Base-by-base conservation (phyloP, 2,888 invertebrate genomes). In the Ophioninae sp. region DNA sequence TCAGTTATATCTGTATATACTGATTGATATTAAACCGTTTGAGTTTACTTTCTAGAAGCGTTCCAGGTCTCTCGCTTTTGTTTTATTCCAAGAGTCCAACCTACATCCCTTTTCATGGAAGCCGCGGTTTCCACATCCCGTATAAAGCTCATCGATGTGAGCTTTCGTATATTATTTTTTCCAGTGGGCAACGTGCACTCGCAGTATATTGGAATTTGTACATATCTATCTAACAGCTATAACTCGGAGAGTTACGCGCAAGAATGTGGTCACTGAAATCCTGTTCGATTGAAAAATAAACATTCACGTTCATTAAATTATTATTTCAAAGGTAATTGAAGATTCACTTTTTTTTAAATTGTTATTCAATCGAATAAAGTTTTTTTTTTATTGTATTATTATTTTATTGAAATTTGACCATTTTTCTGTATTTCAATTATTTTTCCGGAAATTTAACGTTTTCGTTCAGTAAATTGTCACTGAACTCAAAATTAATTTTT, bases 111-210 rank as follows among this genome's bases (percentile, higher is more conserved):
- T 7, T 10, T 41, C 21, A 50, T 57, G 13, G 44, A 50, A 56
- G 37, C 44, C 62, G 21, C 20, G 17, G 13, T 20, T 39, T 68
- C 21, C 59, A 68, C 39, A 39, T n/a, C 20, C 39, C 67, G 7
- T 21, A 30, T 30, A 30, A 30, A 30, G 64, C 57, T 56, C 61
- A 61, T 77, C 81, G 50, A 62, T 41, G 20, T 76, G 75, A 68
- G 65, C 62, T 7, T 23, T 21, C 72, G 77, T 78, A 72, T 72
- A 77, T 79, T 82, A 82, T 78, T 82, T 82, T 82, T 74, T 74
- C 69, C 69, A 74, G 64, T 69, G 41, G 68, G 50, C 41, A 59
- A n/a, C 56, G 70, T 76, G 64, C 65, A 10, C 72, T 23, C 67
- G 64, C n/a, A 59, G 39, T 41, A 79, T 82, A 78, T 74, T 70